Conservation (phyloP, 2,113 vertebrate species). For the Gasterosteus nipponicus region DNA sequence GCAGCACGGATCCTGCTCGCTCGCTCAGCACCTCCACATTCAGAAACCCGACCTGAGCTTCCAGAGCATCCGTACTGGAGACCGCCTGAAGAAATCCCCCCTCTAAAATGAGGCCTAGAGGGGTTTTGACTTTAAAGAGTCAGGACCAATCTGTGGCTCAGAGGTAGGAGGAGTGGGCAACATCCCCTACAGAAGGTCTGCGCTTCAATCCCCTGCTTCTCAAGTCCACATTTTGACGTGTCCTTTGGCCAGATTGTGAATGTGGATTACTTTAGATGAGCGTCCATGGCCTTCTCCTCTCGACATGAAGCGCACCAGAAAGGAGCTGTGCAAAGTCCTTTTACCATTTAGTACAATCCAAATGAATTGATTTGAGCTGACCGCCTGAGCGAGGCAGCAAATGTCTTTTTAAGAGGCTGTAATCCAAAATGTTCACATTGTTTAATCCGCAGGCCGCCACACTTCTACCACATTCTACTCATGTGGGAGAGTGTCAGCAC, state of each 20-base stretch:
- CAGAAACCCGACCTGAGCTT: not conserved
- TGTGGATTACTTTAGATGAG: not conserved
- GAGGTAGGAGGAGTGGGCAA: not conserved
- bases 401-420: slow-evolving; percentile 7
- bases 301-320: not conserved
- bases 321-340: not conserved
- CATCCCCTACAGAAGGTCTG: not conserved
- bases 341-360: not conserved
- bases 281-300: not conserved
- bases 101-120: too few relatives aligned
- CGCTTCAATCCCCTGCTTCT: not conserved
- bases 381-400: not conserved
- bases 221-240: not conserved
- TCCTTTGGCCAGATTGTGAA: not conserved
- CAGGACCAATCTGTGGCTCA: not conserved
- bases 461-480: slow-evolving; percentile 4
- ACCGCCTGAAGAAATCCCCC: not conserved
- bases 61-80: not conserved
- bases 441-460: slow-evolving; percentile 17
- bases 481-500: not conserved
- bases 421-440: slow-evolving; percentile 48
- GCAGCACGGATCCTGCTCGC: not conserved
- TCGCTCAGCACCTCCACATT: not conserved
- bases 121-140: too few relatives aligned
- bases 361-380: not conserved